A percentile compares a stretch with the other conserved stretches of the same genome.
phyloP scores from a whole-genome alignment of 1,140 invertebrate species.

The Ips typographus region DNA sequence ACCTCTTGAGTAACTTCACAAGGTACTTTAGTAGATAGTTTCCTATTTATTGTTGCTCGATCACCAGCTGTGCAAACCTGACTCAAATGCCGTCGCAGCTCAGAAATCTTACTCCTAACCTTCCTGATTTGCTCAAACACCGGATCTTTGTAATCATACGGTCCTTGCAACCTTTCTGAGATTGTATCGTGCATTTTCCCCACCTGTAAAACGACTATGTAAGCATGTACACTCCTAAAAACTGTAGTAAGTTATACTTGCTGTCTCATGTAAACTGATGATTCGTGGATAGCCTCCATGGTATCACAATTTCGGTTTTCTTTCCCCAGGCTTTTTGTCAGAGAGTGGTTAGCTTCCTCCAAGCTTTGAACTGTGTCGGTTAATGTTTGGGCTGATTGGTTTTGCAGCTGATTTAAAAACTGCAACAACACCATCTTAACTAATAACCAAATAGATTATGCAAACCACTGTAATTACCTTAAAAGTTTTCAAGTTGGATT shows the following conservation, averaged over 20 bases:
- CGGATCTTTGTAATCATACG: neutral
- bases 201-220: constrained; percentile 31
- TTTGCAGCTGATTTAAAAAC: constrained; percentile 39
- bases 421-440: constrained; percentile 1
- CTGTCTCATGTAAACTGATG: no score
- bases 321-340: constrained; percentile 16
- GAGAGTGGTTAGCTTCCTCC: constrained; percentile 44
- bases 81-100: constrained; percentile 49
- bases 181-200: neutral
- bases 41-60: constrained; percentile 27
- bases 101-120: constrained; percentile 48
- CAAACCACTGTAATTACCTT: constrained; percentile 13
- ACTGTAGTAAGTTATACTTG: no score
- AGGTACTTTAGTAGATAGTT: neutral
- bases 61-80: constrained; percentile 49
- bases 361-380: constrained; percentile 40
- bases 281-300: constrained; percentile 18
- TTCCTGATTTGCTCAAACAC: constrained; percentile 36
- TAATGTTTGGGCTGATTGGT: constrained; percentile 32
- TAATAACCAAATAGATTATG: neutral
- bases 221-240: constrained; percentile 8
- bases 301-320: constrained; percentile 23
- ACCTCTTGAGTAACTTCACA: no score
- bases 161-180: no score
- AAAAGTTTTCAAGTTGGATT: constrained; percentile 21